Evolutionary conservation across 2,888 invertebrate species (phyloP), one percentile per base, ranked within the genome.

Genomic region (Sphaerolaimus hirsutus): DNA sequence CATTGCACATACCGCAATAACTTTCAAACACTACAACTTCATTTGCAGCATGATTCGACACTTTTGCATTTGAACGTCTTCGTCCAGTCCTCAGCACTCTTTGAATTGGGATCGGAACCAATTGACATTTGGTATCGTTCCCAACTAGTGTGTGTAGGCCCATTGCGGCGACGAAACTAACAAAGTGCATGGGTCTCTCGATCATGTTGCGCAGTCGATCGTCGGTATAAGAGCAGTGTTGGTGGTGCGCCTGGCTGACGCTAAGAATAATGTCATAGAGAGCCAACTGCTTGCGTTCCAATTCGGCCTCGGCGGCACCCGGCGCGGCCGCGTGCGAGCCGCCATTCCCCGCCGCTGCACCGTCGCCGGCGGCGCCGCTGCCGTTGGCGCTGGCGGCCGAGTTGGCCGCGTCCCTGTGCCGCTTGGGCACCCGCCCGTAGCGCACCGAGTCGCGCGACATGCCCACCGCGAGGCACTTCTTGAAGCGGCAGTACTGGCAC

Each of bases 381-480:
- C 58, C 57, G 10, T 62, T 59, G 17, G 53, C 55, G 40, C 55
- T 54, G 41, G 51, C 29, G 17, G 25, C 67, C 41, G 71, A 64
- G 50, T 66, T 64, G 68, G 75, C 76, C 53, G 77, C 74, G 66
- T 84, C 86, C 56, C 84, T 75, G 49, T 83, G 77, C 57, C 86
- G 74, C 68, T 89, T 91, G 52, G 91, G 89, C 57, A 87, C 87
- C 54, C 89, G 75, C 55, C 91, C 89, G 73, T 91, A 91, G 64
- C 89, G 74, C 53, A 89, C 89, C 63, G 87, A 86, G 68, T 87
- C 87, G 62, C 84, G 76, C 65, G 84, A 84, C 87, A 87, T 87
- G 66, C 87, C 87, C 61, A 86, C 86, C 36, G 83, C 78, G 51
- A 87, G 73, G 68, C 87, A 87, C 77, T 89, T 89, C 69, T 82